Percentiles rank a stretch among this genome's conserved stretches.
Evolutionary conservation across 2,113 vertebrate genomes (phyloP).

Genomic region (Progne subis): DNA sequence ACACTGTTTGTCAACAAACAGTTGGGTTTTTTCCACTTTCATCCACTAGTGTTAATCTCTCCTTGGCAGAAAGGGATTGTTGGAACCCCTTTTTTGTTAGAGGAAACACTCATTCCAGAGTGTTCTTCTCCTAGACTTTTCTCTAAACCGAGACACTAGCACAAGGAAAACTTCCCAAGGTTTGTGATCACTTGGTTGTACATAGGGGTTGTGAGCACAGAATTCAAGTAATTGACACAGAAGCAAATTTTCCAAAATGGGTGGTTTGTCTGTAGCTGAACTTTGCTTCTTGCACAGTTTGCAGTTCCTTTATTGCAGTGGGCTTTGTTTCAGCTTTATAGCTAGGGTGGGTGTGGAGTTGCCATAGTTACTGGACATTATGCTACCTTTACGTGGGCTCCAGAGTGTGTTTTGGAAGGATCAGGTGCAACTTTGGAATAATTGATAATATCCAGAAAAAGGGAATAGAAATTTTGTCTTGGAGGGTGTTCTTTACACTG

Average conservation of each 20-base stretch:
- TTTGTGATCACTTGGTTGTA: neutral
- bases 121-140: neutral
- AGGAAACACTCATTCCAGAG: neutral
- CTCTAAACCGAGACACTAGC: neutral
- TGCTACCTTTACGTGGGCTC: neutral
- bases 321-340: conserved; percentile 7
- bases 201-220: neutral
- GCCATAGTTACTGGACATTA: neutral
- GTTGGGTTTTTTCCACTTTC: neutral
- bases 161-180: neutral
- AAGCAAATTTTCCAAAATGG: neutral
- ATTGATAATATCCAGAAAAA: neutral
- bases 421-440: neutral
- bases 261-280: neutral
- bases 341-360: neutral
- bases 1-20: neutral
- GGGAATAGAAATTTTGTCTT: neutral
- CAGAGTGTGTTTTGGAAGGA: neutral
- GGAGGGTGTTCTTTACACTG: neutral
- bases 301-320: neutral
- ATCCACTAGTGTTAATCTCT: neutral
- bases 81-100: neutral
- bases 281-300: neutral
- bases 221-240: neutral
- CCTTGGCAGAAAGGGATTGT: neutral